Conservation (phyloP, 2,888 invertebrate species). For the Campaea margaritaria region DNA sequence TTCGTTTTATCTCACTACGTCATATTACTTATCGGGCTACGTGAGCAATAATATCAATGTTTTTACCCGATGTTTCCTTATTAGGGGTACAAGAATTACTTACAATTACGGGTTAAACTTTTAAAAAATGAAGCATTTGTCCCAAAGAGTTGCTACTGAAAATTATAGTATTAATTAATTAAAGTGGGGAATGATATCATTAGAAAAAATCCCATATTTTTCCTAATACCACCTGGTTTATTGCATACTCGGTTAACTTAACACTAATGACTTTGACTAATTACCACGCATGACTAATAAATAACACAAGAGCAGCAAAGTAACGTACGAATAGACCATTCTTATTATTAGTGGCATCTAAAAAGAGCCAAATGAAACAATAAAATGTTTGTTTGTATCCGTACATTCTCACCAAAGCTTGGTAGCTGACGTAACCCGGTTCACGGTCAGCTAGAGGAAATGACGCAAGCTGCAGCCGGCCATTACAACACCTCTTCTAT, state of each 20-base stretch:
- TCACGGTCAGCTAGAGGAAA: constrained; percentile 83
- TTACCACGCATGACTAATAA: constrained; percentile 27
- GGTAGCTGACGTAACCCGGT: constrained; percentile 77
- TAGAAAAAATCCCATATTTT: constrained; percentile 40
- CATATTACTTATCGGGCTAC: constrained; percentile 11
- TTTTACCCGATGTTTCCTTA: constrained; percentile 12
- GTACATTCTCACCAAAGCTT: constrained; percentile 49
- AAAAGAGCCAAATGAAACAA: constrained; percentile 20
- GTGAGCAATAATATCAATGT: constrained; percentile 6
- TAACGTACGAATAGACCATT: not conserved
- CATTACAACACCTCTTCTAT: constrained; percentile 61
- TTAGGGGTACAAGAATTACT: not conserved
- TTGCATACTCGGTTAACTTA: constrained; percentile 34
- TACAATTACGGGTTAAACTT: not conserved
- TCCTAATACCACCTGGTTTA: constrained; percentile 38
- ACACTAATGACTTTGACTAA: constrained; percentile 30
- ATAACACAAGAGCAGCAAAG: constrained; percentile 1
- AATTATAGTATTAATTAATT: too few relatives aligned
- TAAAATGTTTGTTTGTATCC: constrained; percentile 30
- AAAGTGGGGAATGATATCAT: constrained; percentile 32
- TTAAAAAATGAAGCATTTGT: not conserved
- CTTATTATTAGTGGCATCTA: constrained; percentile 7
- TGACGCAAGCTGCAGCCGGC: constrained; percentile 77
- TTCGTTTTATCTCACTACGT: constrained; percentile 1
- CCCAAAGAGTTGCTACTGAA: not conserved